Base-by-base conservation (phyloP, 2,888 invertebrate genomes). In the Nasonovia ribisnigri region DNA sequence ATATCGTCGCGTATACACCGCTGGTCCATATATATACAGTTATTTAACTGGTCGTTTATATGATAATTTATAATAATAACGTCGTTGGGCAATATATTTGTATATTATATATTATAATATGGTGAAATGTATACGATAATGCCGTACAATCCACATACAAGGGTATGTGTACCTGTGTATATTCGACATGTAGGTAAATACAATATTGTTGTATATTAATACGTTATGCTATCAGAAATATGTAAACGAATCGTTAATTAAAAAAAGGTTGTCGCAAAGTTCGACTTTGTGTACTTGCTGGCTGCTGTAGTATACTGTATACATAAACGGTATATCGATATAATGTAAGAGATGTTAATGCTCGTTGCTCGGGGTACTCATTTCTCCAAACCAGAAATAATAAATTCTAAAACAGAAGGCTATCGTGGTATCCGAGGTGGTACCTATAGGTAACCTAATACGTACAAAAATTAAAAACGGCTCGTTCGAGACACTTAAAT, bases 1-100 rank as follows among this genome's bases (percentile, higher is more conserved):
- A 36, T 77, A 77, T 77, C 77, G 77, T 36, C 26, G 77, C 20
- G 77, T 20, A 36, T 36, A 8, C 77, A 67, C 67, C n/a, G 16
- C 5, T 2, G 16, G n/a, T 16, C n/a, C 16, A n/a, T n/a, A n/a
- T 60, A n/a, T 36, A 77, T 20, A 77, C 77, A 77, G 77, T 77
- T 77, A 77, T 36, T 77, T 77, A 77, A 36, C 36, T 90, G 84
- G 84, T 43, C 84, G 43, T 42, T 88, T 54, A 54, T 57, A 88
- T 57, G 36, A 54, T 54, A 26, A 42, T 88, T 42, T 36, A 88
- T 57, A 54, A 42, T 42, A 54, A 88, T 57, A 86, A 86, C 86
- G 54, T 88, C 42, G 13, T 43, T 26, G 57, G 88, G 54, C 26
- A 88, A 57, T 88, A 54, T 77, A 36, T 77, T 20, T 77, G 36